Evolutionary conservation across 2,888 invertebrate species (phyloP).

Genomic region (Apotomis turbidana): DNA sequence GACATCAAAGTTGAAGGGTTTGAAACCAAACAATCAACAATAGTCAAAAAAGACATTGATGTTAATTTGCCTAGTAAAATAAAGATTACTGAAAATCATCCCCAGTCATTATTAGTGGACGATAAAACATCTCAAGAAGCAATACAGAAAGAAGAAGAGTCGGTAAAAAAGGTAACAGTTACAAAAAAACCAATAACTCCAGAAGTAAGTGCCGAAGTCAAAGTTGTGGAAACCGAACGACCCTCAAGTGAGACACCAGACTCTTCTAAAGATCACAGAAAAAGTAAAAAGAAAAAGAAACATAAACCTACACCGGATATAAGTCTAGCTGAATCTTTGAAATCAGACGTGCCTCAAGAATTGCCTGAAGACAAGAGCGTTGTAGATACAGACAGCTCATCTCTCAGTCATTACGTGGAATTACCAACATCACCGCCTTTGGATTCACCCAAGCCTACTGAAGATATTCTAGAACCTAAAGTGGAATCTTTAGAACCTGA

Average conservation of each 20-base stretch:
- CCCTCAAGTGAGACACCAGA: constrained; percentile 50
- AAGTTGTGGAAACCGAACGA: constrained; percentile 69
- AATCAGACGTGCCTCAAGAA: constrained; percentile 53
- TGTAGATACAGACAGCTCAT: constrained; percentile 71
- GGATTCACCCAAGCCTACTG: constrained; percentile 61
- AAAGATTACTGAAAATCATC: constrained; percentile 55
- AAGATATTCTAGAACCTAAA: constrained; percentile 45
- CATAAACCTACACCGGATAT: constrained; percentile 74
- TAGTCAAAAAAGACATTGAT: constrained; percentile 72
- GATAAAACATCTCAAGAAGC: constrained; percentile 6
- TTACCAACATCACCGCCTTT: constrained; percentile 76
- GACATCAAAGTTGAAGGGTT: constrained; percentile 67
- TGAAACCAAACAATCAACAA: constrained; percentile 55
- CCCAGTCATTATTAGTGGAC: neutral
- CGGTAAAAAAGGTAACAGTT: neutral
- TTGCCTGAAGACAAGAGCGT: constrained; percentile 67
- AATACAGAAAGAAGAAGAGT: neutral
- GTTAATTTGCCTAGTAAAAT: constrained; percentile 65
- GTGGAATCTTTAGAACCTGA: constrained; percentile 70
- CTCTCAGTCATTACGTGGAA: constrained; percentile 73
- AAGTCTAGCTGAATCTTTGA: constrained; percentile 55
- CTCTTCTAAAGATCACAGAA: constrained; percentile 71
- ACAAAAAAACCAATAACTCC: neutral
- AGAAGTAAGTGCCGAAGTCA: constrained; percentile 46
- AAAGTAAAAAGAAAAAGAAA: constrained; percentile 87